Conservation (phyloP, 2,113 vertebrate genomes). For the Mola mola region DNA sequence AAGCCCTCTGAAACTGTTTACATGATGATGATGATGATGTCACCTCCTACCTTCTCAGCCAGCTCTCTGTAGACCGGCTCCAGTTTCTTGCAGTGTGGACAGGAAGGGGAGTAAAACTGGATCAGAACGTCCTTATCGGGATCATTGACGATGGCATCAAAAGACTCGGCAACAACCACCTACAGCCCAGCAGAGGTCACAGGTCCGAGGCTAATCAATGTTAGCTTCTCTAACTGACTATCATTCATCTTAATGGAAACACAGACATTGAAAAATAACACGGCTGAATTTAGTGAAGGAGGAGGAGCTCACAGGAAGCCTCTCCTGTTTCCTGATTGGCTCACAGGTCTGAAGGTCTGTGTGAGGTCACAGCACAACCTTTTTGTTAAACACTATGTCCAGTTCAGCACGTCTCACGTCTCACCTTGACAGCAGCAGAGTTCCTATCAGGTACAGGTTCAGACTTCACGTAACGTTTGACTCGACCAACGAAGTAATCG, state of each 20-base stretch:
- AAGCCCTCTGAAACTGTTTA: background rate
- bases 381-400: no score
- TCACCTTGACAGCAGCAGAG: conserved; percentile 75
- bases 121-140: conserved; percentile 78
- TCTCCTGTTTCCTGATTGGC: background rate
- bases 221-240: no score
- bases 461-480: conserved; percentile 81
- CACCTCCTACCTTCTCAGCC: conserved; percentile 62
- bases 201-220: background rate
- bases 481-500: conserved; percentile 74
- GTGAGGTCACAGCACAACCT: background rate
- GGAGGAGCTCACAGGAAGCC: no score
- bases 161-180: conserved; percentile 83
- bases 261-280: no score
- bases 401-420: no score
- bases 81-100: conserved; percentile 81
- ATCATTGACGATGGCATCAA: conserved; percentile 76
- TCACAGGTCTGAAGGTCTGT: background rate
- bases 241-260: no score
- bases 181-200: conserved; percentile 40
- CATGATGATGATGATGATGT: background rate
- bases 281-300: no score
- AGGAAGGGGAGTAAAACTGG: conserved; percentile 80
- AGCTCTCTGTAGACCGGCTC: conserved; percentile 78
- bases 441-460: conserved; percentile 78